These are phyloP conservation scores for Mesoligia furuncula DNA, from an alignment of 2,888 invertebrate genomes.

Conservation along the genomic window DNA sequence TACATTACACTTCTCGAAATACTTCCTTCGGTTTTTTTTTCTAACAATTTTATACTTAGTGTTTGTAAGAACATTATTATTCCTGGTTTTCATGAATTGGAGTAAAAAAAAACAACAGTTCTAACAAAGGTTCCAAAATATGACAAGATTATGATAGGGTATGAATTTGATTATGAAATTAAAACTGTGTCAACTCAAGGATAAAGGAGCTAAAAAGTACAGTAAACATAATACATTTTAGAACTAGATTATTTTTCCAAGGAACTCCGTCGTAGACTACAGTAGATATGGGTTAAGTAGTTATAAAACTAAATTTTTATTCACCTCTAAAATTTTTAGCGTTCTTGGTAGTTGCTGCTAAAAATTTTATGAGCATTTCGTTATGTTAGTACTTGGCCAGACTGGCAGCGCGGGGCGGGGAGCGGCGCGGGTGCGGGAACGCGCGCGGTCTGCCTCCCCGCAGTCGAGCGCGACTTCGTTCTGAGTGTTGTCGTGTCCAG, in stretches of 20 bases:
- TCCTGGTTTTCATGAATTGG: not conserved
- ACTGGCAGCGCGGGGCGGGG: too few species aligned
- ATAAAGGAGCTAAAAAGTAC: too few species aligned
- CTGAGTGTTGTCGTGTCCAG: too few species aligned
- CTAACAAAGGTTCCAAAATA: not conserved
- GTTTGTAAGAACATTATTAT: not conserved
- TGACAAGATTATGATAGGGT: too few species aligned
- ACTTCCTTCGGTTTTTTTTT: too few species aligned
- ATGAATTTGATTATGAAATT: too few species aligned
- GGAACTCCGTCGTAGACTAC: not conserved
- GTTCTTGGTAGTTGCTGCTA: not conserved
- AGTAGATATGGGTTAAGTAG: constrained; percentile 1
- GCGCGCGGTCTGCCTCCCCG: too few species aligned
- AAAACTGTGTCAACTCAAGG: not conserved
- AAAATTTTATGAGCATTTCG: constrained; percentile 21
- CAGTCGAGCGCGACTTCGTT: too few species aligned
- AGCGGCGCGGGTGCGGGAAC: too few species aligned
- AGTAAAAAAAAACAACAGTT: not conserved
- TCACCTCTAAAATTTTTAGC: constrained; percentile 20
- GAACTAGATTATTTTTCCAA: not conserved
- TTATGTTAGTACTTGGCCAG: not conserved
- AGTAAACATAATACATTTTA: too few species aligned
- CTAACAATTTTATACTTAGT: not conserved
- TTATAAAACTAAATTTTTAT: constrained; percentile 31
- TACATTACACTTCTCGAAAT: too few species aligned